Conservation (phyloP, 1,140 invertebrate species). For the Nebria ingens region DNA sequence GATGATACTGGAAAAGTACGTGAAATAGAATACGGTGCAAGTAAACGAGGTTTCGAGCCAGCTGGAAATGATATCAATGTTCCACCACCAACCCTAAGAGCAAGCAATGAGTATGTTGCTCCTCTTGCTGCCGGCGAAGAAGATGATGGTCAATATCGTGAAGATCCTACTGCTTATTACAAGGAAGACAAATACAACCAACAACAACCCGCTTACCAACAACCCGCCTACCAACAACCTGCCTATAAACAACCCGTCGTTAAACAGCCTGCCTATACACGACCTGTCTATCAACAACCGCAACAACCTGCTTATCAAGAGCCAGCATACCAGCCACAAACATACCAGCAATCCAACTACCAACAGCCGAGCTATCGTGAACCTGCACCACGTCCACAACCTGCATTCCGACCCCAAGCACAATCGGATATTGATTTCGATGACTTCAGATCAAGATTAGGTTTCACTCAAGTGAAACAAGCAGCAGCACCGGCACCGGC, state of each 20-base stretch:
- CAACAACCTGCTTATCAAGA: constrained; percentile 12
- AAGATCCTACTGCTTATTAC: constrained; percentile 68
- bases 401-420: constrained; percentile 20
- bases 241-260: constrained; percentile 10
- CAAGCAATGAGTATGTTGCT: constrained; percentile 37
- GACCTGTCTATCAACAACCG: constrained; percentile 16
- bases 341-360: constrained; percentile 27
- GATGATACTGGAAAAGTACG: constrained; percentile 61
- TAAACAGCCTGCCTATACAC: constrained; percentile 12
- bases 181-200: constrained; percentile 59
- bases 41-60: constrained; percentile 61
- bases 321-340: constrained; percentile 33
- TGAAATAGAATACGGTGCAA: constrained; percentile 70
- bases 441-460: constrained; percentile 10
- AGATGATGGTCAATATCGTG: constrained; percentile 72
- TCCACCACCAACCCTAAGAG: constrained; percentile 55
- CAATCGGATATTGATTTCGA: constrained; percentile 7
- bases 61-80: constrained; percentile 65
- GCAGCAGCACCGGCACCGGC: constrained; percentile 22
- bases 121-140: constrained; percentile 49
- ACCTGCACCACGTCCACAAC: constrained; percentile 19
- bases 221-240: constrained; percentile 25
- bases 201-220: constrained; percentile 36
- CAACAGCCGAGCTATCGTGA: constrained; percentile 12
- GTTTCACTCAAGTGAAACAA: constrained; percentile 11